Evolutionary conservation across 1,140 invertebrate species (phyloP).

Genomic region (Psilanteris sp.): DNA sequence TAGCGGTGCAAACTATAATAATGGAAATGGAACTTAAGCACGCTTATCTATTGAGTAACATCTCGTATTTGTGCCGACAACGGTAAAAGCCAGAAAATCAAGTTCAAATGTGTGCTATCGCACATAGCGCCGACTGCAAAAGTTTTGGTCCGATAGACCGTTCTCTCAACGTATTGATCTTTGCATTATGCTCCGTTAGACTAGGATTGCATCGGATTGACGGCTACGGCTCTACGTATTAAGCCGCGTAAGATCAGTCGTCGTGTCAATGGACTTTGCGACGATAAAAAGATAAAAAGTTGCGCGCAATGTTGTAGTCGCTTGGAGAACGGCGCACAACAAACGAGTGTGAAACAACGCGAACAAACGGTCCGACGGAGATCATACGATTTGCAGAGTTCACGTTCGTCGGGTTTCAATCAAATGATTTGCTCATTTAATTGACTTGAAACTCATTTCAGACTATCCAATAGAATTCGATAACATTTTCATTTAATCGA

Average conservation of each 20-base stretch:
- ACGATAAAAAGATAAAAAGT: slow-evolving; percentile 43
- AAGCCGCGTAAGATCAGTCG: slow-evolving; percentile 52
- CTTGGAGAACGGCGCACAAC: slow-evolving; percentile 2
- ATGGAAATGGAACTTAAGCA: background rate
- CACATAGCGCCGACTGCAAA: slow-evolving; percentile 29
- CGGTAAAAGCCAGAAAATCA: slow-evolving; percentile 30
- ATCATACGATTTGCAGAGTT: background rate
- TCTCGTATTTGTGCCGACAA: background rate
- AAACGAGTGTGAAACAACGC: slow-evolving; percentile 7
- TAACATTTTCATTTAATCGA: slow-evolving; percentile 9
- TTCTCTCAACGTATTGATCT: slow-evolving; percentile 55
- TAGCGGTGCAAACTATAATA: slow-evolving; percentile 1
- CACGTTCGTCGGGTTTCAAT: slow-evolving; percentile 5
- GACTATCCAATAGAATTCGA: slow-evolving; percentile 12
- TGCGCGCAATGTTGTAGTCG: slow-evolving; percentile 2
- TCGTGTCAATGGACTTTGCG: slow-evolving; percentile 44
- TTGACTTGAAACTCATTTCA: slow-evolving; percentile 5
- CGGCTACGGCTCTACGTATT: slow-evolving; percentile 47
- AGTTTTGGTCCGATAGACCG: slow-evolving; percentile 19
- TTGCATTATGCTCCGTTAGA: slow-evolving; percentile 61
- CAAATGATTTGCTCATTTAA: slow-evolving; percentile 17
- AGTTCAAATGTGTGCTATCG: slow-evolving; percentile 33
- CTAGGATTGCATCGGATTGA: slow-evolving; percentile 54
- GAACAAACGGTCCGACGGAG: slow-evolving; percentile 1
- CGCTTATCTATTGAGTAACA: slow-evolving; percentile 12